phyloP scores from a whole-genome alignment of 2,797 vertebrate genomes.

The Xenentodon cancila region DNA sequence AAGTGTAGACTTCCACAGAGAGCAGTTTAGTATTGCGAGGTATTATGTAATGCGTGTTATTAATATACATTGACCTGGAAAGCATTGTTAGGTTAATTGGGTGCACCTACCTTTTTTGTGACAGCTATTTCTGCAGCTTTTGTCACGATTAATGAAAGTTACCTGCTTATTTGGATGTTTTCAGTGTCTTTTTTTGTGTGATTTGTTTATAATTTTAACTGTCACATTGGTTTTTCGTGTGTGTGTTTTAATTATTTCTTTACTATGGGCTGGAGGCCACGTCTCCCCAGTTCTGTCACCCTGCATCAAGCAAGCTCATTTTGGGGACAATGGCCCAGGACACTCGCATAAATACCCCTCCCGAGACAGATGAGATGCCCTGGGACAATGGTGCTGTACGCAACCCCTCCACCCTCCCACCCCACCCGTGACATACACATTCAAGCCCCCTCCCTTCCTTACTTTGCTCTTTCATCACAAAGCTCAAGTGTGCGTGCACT shows the following conservation, averaged over 20 bases:
- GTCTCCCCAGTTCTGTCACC: slow-evolving; percentile 74
- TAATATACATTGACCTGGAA: background rate
- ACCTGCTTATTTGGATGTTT: too few relatives aligned
- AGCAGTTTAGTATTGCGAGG: background rate
- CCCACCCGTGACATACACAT: slow-evolving; percentile 43
- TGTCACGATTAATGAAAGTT: too few relatives aligned
- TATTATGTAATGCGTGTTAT: too few relatives aligned
- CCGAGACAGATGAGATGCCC: slow-evolving; percentile 65
- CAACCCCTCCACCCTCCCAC: slow-evolving; percentile 58
- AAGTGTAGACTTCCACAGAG: background rate
- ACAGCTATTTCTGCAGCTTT: too few relatives aligned
- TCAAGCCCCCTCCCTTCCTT: slow-evolving; percentile 2
- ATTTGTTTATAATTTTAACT: too few relatives aligned
- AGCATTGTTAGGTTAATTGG: background rate
- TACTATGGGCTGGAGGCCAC: slow-evolving; percentile 41
- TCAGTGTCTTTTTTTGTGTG: too few relatives aligned
- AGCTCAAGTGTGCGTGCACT: slow-evolving; percentile 56
- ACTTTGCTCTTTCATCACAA: slow-evolving; percentile 62
- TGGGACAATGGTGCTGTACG: slow-evolving; percentile 59
- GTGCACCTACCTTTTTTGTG: background rate
- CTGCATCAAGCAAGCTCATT: slow-evolving; percentile 64
- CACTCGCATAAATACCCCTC: slow-evolving; percentile 44
- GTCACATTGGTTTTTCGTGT: too few relatives aligned
- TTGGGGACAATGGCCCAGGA: slow-evolving; percentile 69
- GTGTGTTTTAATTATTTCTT: slow-evolving; percentile 3